phyloP scores from a whole-genome alignment of 2,113 vertebrate genomes.

The Pyrgilauda ruficollis region DNA sequence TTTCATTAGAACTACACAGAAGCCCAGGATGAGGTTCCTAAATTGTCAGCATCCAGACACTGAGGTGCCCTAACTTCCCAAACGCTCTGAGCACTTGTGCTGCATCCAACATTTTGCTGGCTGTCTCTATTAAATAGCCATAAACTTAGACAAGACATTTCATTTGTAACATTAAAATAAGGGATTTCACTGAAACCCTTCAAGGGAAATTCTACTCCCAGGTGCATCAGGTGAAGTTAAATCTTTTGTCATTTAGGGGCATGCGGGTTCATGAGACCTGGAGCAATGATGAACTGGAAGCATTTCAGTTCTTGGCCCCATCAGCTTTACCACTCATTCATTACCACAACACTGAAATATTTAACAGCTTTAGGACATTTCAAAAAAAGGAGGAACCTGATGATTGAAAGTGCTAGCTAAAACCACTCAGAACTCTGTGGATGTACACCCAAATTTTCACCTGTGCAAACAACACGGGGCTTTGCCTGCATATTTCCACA shows the following conservation, averaged over 20 bases:
- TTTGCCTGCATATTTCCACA: neutral
- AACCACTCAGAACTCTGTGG: neutral
- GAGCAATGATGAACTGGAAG: neutral
- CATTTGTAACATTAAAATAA: neutral
- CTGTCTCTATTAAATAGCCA: neutral
- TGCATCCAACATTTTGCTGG: neutral
- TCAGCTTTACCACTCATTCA: neutral
- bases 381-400: neutral
- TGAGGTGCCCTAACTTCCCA: neutral
- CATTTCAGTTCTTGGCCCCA: neutral
- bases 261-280: neutral
- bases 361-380: neutral
- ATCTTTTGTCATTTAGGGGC: neutral
- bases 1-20: neutral
- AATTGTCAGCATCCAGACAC: neutral
- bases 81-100: fast-evolving
- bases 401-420: neutral
- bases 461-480: neutral
- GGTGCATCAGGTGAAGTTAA: neutral
- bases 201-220: neutral
- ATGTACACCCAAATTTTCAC: neutral
- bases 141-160: neutral
- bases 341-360: neutral
- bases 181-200: neutral
- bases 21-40: neutral